These are phyloP conservation scores for Potorous gilbertii DNA, from an alignment of 2,797 vertebrate genomes.

Conservation along the genomic window DNA sequence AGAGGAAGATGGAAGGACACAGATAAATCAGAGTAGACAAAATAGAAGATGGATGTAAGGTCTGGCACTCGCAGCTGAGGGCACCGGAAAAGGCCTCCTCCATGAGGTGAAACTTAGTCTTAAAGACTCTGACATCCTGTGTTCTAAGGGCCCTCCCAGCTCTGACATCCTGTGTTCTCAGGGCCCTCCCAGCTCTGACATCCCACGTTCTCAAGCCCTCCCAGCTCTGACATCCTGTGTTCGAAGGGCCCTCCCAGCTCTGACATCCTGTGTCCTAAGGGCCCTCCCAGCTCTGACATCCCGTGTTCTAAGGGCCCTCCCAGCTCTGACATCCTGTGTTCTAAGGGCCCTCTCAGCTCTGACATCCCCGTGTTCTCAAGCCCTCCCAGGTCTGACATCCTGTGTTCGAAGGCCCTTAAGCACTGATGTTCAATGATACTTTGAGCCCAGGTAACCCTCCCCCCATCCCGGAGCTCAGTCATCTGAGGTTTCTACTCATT, in stretches of 20 bases:
- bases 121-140: background rate
- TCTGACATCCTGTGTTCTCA: background rate
- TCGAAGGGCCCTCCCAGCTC: background rate
- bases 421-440: background rate
- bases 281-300: no score
- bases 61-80: background rate
- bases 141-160: no score
- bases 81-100: background rate
- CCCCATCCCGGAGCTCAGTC: background rate
- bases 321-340: no score
- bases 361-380: no score
- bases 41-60: background rate
- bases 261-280: background rate
- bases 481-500: background rate
- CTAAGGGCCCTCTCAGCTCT: no score
- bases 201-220: no score
- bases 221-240: background rate
- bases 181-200: background rate
- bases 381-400: no score
- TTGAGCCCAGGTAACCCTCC: background rate
- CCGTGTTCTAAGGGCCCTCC: no score
- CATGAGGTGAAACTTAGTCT: background rate
- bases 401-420: no score
- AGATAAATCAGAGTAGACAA: background rate
- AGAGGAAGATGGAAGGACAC: background rate